A percentile compares a stretch with the other conserved stretches of the same genome.
Conservation (phyloP, 2,888 invertebrate genomes). For the Palloptera scutellata region DNA sequence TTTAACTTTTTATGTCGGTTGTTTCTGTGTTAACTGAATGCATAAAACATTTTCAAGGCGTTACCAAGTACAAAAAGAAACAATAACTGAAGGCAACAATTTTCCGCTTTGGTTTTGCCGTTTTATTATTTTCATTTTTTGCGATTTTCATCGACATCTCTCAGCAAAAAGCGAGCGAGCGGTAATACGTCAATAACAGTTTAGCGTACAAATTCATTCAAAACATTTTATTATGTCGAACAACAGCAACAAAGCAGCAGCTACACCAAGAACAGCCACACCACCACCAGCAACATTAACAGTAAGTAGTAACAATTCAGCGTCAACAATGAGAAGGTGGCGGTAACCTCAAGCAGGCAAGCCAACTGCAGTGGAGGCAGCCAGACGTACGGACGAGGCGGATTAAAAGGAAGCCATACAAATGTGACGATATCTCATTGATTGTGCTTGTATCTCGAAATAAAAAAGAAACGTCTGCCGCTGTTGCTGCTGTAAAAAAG, state of each 20-base stretch:
- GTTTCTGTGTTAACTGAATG: slow-evolving; percentile 12
- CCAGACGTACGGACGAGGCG: background rate
- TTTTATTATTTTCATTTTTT: background rate
- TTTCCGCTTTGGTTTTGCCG: slow-evolving; percentile 23
- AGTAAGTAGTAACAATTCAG: background rate
- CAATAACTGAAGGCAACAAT: slow-evolving; percentile 35
- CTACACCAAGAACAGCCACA: background rate
- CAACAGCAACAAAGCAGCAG: background rate
- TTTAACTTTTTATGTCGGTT: too few species aligned
- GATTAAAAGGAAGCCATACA: slow-evolving; percentile 12
- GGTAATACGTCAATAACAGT: slow-evolving; percentile 4
- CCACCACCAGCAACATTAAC: background rate
- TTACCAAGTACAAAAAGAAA: slow-evolving; percentile 32
- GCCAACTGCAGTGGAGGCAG: too few species aligned
- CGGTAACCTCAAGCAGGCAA: too few species aligned
- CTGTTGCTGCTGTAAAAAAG: background rate
- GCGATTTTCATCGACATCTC: background rate
- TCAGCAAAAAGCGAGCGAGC: background rate
- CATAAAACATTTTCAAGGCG: slow-evolving; percentile 34
- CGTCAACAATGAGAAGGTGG: too few species aligned
- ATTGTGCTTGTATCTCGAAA: too few species aligned
- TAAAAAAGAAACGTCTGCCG: background rate
- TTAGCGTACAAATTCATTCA: background rate
- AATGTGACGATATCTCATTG: background rate
- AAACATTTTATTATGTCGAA: too few species aligned